Evolutionary conservation across 2,797 vertebrate species (phyloP).

Genomic region (Coilia nasus): DNA sequence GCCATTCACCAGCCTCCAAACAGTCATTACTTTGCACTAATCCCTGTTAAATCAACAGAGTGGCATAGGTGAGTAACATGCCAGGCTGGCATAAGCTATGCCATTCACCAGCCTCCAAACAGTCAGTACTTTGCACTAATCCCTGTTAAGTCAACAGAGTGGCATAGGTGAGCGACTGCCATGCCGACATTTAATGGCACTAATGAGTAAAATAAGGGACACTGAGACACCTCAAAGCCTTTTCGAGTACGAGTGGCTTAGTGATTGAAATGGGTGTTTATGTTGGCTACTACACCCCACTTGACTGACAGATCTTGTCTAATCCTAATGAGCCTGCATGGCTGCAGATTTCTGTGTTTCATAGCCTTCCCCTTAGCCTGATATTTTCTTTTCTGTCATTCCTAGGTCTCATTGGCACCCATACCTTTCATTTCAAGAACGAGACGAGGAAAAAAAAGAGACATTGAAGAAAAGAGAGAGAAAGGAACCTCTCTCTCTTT

Average conservation of each 20-base stretch:
- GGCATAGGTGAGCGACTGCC: not conserved
- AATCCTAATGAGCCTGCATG: slow-evolving; percentile 4
- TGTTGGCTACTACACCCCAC: not conserved
- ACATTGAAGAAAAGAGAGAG: too few species aligned
- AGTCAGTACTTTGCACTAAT: not conserved
- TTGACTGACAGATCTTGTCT: slow-evolving; percentile 14
- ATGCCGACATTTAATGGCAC: not conserved
- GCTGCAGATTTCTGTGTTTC: not conserved
- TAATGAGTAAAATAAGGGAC: not conserved
- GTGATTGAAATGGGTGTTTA: not conserved
- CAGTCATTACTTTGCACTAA: not conserved
- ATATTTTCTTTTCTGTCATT: slow-evolving; percentile 16
- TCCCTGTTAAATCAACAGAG: not conserved
- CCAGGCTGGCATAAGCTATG: not conserved
- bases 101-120: not conserved
- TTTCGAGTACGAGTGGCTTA: not conserved
- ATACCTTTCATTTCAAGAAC: too few species aligned
- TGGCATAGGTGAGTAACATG: not conserved
- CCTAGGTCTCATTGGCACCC: not conserved
- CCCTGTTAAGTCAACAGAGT: not conserved
- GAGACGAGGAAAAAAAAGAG: too few species aligned
- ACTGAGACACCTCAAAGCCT: not conserved
- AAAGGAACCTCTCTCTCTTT: too few species aligned
- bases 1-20: not conserved
- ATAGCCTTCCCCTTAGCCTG: not conserved